These are phyloP conservation scores for Lates japonicus DNA, from an alignment of 2,797 vertebrate species.

Conservation along the genomic window DNA sequence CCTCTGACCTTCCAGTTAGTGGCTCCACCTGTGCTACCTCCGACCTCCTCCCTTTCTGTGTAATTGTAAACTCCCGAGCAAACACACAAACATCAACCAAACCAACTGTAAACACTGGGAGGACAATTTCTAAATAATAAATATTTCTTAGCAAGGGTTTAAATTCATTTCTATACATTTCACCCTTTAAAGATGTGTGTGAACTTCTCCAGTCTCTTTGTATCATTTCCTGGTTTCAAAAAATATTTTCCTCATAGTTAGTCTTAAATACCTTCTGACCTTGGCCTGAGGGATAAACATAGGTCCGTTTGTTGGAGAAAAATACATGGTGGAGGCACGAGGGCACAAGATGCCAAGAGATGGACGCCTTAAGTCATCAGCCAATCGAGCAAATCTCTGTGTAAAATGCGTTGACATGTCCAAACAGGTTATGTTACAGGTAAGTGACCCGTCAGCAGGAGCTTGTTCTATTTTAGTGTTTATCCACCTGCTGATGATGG, in stretches of 20 bases:
- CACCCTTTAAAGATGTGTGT: too few relatives aligned
- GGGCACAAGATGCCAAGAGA: not conserved
- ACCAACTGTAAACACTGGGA: not conserved
- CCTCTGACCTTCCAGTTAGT: too few relatives aligned
- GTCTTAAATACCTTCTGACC: not conserved
- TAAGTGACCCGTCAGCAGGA: not conserved
- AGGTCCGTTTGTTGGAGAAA: not conserved
- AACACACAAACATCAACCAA: not conserved
- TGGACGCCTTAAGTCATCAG: not conserved
- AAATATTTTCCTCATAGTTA: not conserved
- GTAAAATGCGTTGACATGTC: not conserved
- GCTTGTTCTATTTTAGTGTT: not conserved
- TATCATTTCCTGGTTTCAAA: not conserved
- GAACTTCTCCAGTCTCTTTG: too few relatives aligned
- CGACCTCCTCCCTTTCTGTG: not conserved
- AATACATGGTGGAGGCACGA: not conserved
- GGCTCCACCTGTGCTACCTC: too few relatives aligned
- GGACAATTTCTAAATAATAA: not conserved
- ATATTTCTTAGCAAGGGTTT: too few relatives aligned
- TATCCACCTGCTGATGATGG: not conserved
- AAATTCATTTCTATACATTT: too few relatives aligned
- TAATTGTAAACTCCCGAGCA: not conserved
- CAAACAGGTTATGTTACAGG: not conserved
- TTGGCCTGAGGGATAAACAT: not conserved
- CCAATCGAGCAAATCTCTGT: not conserved